Percentiles rank a stretch among this genome's conserved stretches.
Conservation (phyloP, 2,888 invertebrate genomes). For the Pimpla rufipes region DNA sequence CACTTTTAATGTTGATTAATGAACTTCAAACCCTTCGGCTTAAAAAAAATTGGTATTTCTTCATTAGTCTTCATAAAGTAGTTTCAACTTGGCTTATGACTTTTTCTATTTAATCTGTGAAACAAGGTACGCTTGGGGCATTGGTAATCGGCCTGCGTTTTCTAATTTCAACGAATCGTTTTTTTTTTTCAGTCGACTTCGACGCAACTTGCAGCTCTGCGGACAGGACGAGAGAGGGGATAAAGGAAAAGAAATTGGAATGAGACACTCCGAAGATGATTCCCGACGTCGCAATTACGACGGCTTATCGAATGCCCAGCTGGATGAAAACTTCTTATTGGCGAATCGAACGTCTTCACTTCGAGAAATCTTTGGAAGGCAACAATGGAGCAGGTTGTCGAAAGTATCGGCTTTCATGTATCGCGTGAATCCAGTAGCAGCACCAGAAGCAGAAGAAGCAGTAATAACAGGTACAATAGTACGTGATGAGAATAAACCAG, state of each 20-base stretch:
- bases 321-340: slow-evolving; percentile 31
- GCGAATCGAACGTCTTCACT: slow-evolving; percentile 44
- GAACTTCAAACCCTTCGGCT: background rate
- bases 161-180: slow-evolving; percentile 36
- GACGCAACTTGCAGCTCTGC: background rate
- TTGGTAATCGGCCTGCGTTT: slow-evolving; percentile 12
- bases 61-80: background rate
- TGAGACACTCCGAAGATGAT: slow-evolving; percentile 34
- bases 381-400: slow-evolving; percentile 21
- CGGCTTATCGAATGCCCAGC: slow-evolving; percentile 29
- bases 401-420: slow-evolving; percentile 41
- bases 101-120: slow-evolving; percentile 21
- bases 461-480: slow-evolving; percentile 14
- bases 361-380: slow-evolving; percentile 23
- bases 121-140: background rate
- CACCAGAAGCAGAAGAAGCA: background rate
- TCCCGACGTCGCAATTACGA: slow-evolving; percentile 43
- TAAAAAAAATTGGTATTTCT: slow-evolving; percentile 2
- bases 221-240: background rate
- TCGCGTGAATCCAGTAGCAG: slow-evolving; percentile 1
- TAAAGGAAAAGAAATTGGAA: slow-evolving; percentile 13
- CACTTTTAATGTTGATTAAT: background rate
- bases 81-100: background rate
- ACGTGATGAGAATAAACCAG: background rate
- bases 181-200: slow-evolving; percentile 14